Base-by-base conservation (phyloP, 2,113 vertebrate genomes). In the Prunella fulvescens region DNA sequence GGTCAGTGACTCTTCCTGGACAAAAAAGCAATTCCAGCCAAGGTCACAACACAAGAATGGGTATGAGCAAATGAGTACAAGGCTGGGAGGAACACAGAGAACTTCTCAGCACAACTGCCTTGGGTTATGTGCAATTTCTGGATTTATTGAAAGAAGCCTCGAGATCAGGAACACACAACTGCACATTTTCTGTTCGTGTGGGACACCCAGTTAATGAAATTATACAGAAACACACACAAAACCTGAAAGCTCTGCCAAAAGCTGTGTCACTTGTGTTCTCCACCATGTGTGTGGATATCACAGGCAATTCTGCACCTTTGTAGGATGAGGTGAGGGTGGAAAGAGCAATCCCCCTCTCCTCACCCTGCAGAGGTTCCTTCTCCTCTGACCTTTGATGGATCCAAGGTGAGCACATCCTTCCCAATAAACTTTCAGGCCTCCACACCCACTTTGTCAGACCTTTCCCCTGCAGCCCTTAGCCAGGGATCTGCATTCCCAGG, bases 201-300 rank as follows among this genome's bases (percentile, higher is more conserved):
- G 65, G 57, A 81, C 40, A 60, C 9, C 4, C 29, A 60, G 11
- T 26, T 65, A 28, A 62, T 44, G 51, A 54, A 69, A 80, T 48
- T 11, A 19, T 4, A 51, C 33, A 58, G 44, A 67, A 17, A 39
- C 6, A 29, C 1, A 22, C 22, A 57, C 31, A 77, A 39, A 73
- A 58, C 0, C 19, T 18, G 50, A 39, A 58, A 62, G 29, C 47
- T 48, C 35, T 65, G 23, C 39, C 35, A 45, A 57, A 23, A 39
- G 42, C 81, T 50, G 60, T 22, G 2, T 31, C 18, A 39, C 6
- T 31, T 25, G 20, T 2, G 3, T 13, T n/a, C 42, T 77, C 10
- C 31, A 11, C 50, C 1, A 0, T 1, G 22, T 26, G 39, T n/a
- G 25, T 39, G 61, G 60, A 3, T 7, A 25, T 2, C 29, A n/a